These are phyloP conservation scores for Lophochroa leadbeateri DNA, from an alignment of 2,113 vertebrate species.

Conservation along the genomic window DNA sequence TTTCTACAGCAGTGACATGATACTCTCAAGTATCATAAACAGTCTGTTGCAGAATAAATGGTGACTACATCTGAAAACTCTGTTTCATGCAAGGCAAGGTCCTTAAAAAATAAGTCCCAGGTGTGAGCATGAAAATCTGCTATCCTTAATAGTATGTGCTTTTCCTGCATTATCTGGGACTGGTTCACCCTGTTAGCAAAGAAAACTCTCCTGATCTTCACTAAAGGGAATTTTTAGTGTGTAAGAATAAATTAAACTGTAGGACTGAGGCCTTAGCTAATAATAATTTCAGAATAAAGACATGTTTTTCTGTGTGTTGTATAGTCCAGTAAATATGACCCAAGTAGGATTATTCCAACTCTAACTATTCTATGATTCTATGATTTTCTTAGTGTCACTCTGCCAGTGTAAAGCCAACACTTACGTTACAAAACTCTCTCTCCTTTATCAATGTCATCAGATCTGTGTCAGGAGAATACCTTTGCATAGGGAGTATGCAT, in stretches of 20 bases:
- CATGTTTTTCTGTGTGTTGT: background rate
- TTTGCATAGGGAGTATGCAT: background rate
- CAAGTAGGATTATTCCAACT: background rate
- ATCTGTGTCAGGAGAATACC: background rate
- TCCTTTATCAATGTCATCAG: background rate
- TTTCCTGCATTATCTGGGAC: background rate
- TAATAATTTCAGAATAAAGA: background rate
- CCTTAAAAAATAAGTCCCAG: background rate
- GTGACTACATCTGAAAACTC: background rate
- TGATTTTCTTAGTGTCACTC: background rate
- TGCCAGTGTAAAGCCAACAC: background rate
- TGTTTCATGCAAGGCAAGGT: background rate
- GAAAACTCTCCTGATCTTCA: background rate
- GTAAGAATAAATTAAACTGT: background rate
- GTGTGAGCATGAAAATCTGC: background rate
- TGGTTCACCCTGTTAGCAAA: background rate
- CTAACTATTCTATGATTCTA: background rate
- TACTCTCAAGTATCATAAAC: conserved; percentile 8
- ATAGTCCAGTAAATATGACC: background rate
- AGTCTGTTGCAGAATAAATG: background rate
- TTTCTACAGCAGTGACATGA: background rate
- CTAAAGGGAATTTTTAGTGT: background rate
- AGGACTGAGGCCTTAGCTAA: background rate
- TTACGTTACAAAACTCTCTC: background rate
- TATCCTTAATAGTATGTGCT: background rate